Base-by-base conservation (phyloP, 2,113 vertebrate genomes). In the Istiophorus platypterus region DNA sequence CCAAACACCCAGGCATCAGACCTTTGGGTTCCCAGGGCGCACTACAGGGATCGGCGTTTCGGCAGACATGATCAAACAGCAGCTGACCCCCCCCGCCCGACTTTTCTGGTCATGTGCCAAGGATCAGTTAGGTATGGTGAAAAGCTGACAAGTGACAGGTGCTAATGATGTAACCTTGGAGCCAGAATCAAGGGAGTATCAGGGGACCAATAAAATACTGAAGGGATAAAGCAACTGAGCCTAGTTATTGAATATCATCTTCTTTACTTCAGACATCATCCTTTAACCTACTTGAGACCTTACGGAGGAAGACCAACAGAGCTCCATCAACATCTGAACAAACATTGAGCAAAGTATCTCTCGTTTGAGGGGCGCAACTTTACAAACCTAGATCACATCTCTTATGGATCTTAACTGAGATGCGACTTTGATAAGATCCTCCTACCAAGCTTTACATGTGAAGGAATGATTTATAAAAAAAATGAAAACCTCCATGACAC, bases 131-230 rank as follows among this genome's bases (percentile, higher is more conserved):
- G 85, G 76, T 88, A 93, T 92, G 91, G 78, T 59, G 84, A 91
- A 91, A 91, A 92, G 85, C 90, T 90, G 91, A 81, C 84, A 89
- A 89, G 82, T 90, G 92, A 93, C 89, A 90, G 78, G 88, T 75
- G 91, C 65, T 87, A 91, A 91, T 90, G 91, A 92, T 89, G 92
- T 56, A 92, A 90, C 78, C 78, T 85, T 59, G 34, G 54, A 79
- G 52, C 52, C 61, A 62, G 59, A 79, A 87, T 81, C 71, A 66
- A 63, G 39, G 5, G n/a, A 85, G 66, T 58, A 81, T 72, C 88
- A 82, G 54, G 85, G 79, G 82, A 89, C 57, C 84, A 78, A 86
- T 89, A 84, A 72, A 84, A 26, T 13, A 42, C 27, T 7, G 15
- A 81, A 74, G 1, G n/a, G 45, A n/a, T 20, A 26, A 59, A 74